A percentile compares a stretch with the other conserved stretches of the same genome.
Conservation (phyloP, 2,113 vertebrate genomes). For the Heterotilapia buettikoferi region DNA sequence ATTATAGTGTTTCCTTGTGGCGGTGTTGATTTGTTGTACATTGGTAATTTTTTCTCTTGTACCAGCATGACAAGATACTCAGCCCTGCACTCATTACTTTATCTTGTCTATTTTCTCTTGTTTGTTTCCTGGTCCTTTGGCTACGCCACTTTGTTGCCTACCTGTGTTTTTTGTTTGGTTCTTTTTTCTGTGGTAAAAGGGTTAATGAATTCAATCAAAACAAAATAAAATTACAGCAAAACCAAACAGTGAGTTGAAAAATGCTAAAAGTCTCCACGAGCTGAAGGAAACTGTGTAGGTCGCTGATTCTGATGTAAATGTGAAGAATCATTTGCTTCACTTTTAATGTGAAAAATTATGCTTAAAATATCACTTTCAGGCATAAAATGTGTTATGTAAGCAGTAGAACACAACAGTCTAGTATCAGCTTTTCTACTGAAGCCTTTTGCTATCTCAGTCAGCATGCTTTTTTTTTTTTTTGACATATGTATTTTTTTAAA, state of each 20-base stretch:
- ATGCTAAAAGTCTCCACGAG: background rate
- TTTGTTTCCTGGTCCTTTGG: background rate
- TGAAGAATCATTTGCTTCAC: background rate
- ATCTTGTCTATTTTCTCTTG: background rate
- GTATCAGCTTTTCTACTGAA: background rate
- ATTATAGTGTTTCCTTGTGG: background rate
- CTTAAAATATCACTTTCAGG: background rate
- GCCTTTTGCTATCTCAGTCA: background rate
- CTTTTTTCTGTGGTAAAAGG: background rate
- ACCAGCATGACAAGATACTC: background rate
- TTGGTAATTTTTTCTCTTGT: background rate
- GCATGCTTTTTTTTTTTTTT: background rate
- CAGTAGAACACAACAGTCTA: background rate
- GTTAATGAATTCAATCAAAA: background rate
- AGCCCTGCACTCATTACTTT: background rate
- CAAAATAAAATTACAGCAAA: background rate
- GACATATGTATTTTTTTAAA: background rate
- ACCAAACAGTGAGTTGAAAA: background rate
- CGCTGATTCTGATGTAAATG: background rate
- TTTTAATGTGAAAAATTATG: background rate
- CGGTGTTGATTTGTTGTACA: background rate
- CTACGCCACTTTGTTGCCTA: background rate
- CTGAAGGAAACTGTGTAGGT: background rate
- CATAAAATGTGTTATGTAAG: background rate
- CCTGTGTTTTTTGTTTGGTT: background rate